Base-by-base conservation (phyloP, 2,888 invertebrate species). In the Pristionchus fissidentatus region DNA sequence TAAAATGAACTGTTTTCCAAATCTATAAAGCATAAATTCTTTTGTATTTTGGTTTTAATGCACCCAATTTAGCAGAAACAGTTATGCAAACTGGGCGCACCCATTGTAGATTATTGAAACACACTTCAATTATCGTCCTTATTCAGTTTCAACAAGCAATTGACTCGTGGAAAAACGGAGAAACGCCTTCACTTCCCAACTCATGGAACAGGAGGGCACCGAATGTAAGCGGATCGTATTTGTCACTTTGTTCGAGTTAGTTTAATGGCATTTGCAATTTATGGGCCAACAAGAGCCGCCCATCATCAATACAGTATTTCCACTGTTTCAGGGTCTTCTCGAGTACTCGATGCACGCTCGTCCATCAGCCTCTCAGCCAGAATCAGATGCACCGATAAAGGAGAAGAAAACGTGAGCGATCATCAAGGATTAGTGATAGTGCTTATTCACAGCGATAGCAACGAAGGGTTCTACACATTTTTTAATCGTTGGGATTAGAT, bases 61-160 rank as follows among this genome's bases (percentile, higher is more conserved):
- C n/a, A n/a, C n/a, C n/a, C n/a, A n/a, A n/a, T n/a, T n/a, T n/a
- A n/a, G n/a, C n/a, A n/a, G n/a, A n/a, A n/a, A n/a, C n/a, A n/a
- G n/a, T n/a, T n/a, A n/a, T n/a, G n/a, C n/a, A n/a, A n/a, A n/a
- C n/a, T n/a, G n/a, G n/a, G n/a, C n/a, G n/a, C n/a, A n/a, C n/a
- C n/a, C 57, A n/a, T 2, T 2, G 22, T 38, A 66, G 38, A 4
- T 38, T 32, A 19, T 13, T 2, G 13, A 4, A 19, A 26, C 29
- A 10, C 10, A 26, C n/a, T 29, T 57, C 66, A 35, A 15, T 26
- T 3, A 35, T 13, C 19, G 19, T 10, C 1, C 3, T 41, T 46
- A n/a, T 75, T 10, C 15, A 77, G 75, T 49, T 77, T 26, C 75
- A 77, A 77, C 35, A 35, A 19, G 75, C 75, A 7, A 49, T 77